Percentiles rank a stretch among this genome's conserved stretches.
Evolutionary conservation across 2,113 vertebrate species (phyloP).

Genomic region (Polypterus senegalus): DNA sequence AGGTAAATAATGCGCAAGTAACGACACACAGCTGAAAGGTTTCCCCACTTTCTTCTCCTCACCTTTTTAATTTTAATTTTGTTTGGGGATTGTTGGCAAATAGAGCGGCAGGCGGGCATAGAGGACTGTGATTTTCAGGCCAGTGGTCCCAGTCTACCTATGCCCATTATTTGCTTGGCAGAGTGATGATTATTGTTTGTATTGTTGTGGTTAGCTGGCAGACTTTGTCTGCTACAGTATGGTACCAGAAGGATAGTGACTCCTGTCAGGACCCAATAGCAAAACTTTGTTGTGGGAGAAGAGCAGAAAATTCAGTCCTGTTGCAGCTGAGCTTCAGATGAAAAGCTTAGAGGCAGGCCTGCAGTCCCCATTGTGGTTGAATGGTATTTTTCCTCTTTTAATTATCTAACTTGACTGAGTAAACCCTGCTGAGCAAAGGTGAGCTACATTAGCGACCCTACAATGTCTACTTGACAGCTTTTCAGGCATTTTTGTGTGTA

Average conservation of each 20-base stretch:
- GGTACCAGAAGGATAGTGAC: background rate
- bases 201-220: slow-evolving; percentile 9
- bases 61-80: no score
- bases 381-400: background rate
- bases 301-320: no score
- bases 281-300: no score
- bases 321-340: no score
- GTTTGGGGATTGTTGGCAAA: background rate
- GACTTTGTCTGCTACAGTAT: slow-evolving; percentile 7
- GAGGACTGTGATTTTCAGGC: slow-evolving; percentile 8
- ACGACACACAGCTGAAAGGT: background rate
- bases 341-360: no score
- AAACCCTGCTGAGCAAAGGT: background rate
- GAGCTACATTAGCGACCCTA: no score
- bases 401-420: background rate
- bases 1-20: slow-evolving; percentile 33
- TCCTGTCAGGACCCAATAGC: background rate
- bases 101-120: background rate
- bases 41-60: background rate
- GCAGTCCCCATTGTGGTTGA: no score
- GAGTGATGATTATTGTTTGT: slow-evolving; percentile 14
- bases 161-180: slow-evolving; percentile 13
- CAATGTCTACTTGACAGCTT: no score
- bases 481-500: no score
- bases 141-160: background rate